Base-by-base conservation (phyloP, 2,888 invertebrate genomes). In the Lepidochitona cinerea region DNA sequence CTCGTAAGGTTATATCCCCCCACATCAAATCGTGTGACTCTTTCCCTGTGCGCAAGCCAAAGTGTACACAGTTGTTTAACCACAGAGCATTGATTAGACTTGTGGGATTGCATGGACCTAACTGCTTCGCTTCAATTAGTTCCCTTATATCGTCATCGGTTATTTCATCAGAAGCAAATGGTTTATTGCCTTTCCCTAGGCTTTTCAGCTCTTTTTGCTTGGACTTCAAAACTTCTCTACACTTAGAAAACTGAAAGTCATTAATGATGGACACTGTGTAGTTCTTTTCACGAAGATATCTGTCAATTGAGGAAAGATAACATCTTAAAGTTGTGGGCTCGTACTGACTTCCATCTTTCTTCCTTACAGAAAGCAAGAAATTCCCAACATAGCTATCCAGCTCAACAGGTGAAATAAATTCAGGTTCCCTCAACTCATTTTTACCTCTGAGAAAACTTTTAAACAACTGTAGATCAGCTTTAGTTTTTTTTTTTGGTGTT, bases 1-100 rank as follows among this genome's bases (percentile, higher is more conserved):
- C 18, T 18, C 26, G 29, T 29, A 68, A 18, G 4, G 14, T 41
- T 26, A 68, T 49, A 29, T 68, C 68, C 49, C 68, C 68, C 68
- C 68, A 68, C 29, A 1, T 35, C 68, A 68, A 18, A 37, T 68
- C 32, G 32, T 49, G 41, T 18, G 2, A 14, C 32, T 36, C 7
- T n/a, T n/a, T n/a, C n/a, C n/a, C n/a, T n/a, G n/a, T n/a, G 14
- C 68, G 37, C 68, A 68, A 26, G 23, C 68, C 68, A 26, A 37
- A 68, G 29, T 23, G 32, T 14, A 68, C 14, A n/a, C n/a, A 9
- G 49, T 68, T 68, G 29, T 49, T 35, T n/a, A 68, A 33, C 41
- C 68, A 68, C 23, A 41, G 49, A 18, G 68, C 49, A 49, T 68
- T 68, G n/a, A 37, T 68, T 18, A 68, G 32, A 14, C 26, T 18